Conservation (phyloP, 2,888 invertebrate species). For the Yponomeuta sedellus region DNA sequence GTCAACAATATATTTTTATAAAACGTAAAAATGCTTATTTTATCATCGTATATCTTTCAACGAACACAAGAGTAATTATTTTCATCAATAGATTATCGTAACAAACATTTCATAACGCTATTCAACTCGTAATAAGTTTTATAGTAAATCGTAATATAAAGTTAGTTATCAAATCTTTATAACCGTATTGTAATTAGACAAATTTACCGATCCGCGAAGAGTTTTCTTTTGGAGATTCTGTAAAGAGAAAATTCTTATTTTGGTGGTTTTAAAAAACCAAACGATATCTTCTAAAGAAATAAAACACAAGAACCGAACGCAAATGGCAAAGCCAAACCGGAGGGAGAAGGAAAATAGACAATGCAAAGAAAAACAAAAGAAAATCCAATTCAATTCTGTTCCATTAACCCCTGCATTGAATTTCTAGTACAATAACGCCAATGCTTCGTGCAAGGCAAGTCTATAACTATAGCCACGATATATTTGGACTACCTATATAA, state of each 20-base stretch:
- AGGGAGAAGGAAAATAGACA: no score
- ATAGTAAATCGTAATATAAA: neutral
- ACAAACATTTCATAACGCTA: neutral
- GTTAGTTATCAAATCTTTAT: slow-evolving; percentile 60
- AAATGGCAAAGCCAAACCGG: no score
- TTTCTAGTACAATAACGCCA: no score
- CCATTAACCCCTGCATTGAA: no score
- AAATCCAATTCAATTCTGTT: no score
- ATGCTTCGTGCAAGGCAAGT: neutral
- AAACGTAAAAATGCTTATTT: slow-evolving; percentile 4
- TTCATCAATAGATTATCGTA: neutral
- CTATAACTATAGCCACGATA: no score
- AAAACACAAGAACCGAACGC: slow-evolving; percentile 5
- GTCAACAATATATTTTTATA: slow-evolving; percentile 7
- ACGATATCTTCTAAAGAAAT: neutral
- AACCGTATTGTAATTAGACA: slow-evolving; percentile 79
- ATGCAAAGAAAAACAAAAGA: no score
- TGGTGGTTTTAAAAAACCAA: neutral
- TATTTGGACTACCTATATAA: no score
- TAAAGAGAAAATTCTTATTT: slow-evolving; percentile 31
- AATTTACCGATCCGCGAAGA: slow-evolving; percentile 78
- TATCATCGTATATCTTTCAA: neutral
- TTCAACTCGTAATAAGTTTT: neutral
- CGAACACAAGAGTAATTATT: neutral
- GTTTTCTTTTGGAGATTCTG: slow-evolving; percentile 83